These are phyloP conservation scores for Syngnathus scovelli DNA, from an alignment of 2,113 vertebrate genomes.

Conservation along the genomic window DNA sequence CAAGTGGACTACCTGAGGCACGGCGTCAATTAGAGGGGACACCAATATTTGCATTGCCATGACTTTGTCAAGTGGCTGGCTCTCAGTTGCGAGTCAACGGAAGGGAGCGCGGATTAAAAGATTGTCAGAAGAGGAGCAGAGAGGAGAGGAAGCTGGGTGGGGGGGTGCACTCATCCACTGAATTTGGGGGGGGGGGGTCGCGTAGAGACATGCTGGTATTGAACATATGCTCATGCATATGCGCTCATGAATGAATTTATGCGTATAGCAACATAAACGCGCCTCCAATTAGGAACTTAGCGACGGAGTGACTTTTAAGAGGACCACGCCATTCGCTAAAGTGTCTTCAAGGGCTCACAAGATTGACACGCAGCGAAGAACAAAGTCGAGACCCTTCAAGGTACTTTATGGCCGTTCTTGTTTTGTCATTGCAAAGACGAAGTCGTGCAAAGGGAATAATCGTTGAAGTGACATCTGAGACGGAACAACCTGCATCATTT, in stretches of 20 bases:
- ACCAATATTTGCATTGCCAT: neutral
- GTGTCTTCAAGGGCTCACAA: neutral
- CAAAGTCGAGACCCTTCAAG: neutral
- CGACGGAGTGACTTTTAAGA: conserved; percentile 1
- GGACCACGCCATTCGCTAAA: neutral
- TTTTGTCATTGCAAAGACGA: neutral
- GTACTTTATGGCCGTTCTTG: neutral
- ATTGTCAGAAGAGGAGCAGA: conserved; percentile 48
- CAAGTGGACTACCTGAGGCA: neutral
- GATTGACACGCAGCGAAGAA: neutral
- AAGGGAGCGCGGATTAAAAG: conserved; percentile 54
- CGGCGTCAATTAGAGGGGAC: neutral
- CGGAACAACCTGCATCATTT: too few species aligned
- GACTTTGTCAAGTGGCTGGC: neutral
- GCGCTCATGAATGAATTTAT: conserved; percentile 34
- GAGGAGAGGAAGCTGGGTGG: conserved; percentile 30
- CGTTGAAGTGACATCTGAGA: neutral
- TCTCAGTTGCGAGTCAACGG: conserved; percentile 30
- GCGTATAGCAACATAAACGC: conserved; percentile 23
- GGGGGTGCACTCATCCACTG: conserved; percentile 7
- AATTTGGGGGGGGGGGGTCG: conserved; percentile 41
- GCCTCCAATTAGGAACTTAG: conserved; percentile 8
- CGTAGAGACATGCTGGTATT: conserved; percentile 26
- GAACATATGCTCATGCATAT: conserved; percentile 55
- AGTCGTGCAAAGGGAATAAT: neutral